Base-by-base conservation (phyloP, 1,140 invertebrate genomes). In the Drosophila malerkotliana region DNA sequence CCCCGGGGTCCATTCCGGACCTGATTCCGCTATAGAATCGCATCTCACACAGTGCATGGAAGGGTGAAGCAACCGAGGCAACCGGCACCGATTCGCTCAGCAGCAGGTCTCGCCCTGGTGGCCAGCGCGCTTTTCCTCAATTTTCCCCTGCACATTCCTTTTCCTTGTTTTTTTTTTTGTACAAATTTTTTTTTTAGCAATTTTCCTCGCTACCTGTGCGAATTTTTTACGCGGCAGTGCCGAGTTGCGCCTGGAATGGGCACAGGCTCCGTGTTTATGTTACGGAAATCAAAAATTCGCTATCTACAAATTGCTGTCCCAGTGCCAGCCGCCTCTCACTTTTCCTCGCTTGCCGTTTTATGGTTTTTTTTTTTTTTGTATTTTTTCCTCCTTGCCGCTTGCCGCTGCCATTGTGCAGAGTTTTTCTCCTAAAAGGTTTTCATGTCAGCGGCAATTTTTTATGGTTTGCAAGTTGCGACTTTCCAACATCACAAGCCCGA, bases 191-290 rank as follows among this genome's bases (percentile, higher is more conserved):
- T 82, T 90, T 80, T 83, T 78, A 66, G 24, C 68, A 77, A 90
- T 91, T 90, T 89, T 91, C 54, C 69, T 89, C 64, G 90, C 89
- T 91, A 91, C 90, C 90, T 91, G 90, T 91, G 79, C 69, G 39
- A 77, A 91, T 91, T 91, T 91, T 91, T 91, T 77, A 58, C 73
- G 64, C 69, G 79, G 61, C 69, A 55, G 79, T 85, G 81, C 75
- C 57, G 57, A 59, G 61, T 34, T 66, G 79, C n/a, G 51, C 47
- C 60, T 9, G 60, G 49, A 57, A 66, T 60, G 61, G 60, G 64
- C 67, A 66, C 64, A 59, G 34, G 69, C 74, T 87, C 59, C 64
- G 78, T 90, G 87, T 90, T 90, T 90, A 90, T 88, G 82, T 90
- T 90, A 81, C 71, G 77, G 79, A 90, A 90, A 90, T 90, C 77